phyloP scores from a whole-genome alignment of 53 echinoderm and acorn worm genomes.

The Echinometra lucunter region DNA sequence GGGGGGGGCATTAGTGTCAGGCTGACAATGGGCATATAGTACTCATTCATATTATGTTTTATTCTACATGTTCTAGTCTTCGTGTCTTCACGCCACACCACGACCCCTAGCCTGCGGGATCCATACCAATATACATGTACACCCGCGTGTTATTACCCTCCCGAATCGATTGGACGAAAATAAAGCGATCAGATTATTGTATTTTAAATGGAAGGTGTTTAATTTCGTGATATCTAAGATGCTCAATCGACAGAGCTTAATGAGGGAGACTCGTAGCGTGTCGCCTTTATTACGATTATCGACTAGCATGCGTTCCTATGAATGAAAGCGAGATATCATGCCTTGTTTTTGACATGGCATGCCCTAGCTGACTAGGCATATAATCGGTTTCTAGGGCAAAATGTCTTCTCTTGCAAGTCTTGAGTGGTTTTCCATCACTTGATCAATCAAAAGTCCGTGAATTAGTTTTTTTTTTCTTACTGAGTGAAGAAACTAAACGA shows the following conservation, averaged over 20 bases:
- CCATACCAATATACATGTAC: neutral
- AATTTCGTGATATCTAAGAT: neutral
- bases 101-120: neutral
- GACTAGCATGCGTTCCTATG: neutral
- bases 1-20: neutral
- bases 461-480: neutral
- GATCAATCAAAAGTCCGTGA: neutral
- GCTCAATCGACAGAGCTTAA: slow-evolving; percentile 3
- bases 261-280: neutral
- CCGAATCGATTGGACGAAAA: neutral
- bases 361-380: neutral
- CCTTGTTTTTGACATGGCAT: neutral
- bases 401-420: neutral
- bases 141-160: neutral
- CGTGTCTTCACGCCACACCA: neutral
- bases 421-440: neutral
- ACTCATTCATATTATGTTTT: neutral
- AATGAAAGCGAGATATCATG: neutral
- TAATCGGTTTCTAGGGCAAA: neutral
- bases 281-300: neutral
- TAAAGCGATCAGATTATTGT: slow-evolving; percentile 38
- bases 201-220: slow-evolving; percentile 28
- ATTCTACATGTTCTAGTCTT: neutral
- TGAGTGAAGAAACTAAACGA: neutral
- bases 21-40: neutral